Evolutionary conservation across 1,140 invertebrate species (phyloP).

Genomic region (Sycophaga agraensis): DNA sequence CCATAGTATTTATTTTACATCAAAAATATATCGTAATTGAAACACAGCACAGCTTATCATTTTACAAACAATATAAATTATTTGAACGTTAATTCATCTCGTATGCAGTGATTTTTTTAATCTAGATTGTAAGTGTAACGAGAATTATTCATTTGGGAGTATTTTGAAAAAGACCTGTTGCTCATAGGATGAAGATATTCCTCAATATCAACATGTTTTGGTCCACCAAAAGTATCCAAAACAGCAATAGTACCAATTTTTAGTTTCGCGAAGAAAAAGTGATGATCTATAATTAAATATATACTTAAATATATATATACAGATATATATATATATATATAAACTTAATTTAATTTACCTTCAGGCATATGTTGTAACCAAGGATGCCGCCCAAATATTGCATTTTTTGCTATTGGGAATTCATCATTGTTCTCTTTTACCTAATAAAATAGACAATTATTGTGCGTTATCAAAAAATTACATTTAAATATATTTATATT

Average conservation of each 20-base stretch:
- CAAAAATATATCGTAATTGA: too few species aligned
- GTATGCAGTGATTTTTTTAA: too few species aligned
- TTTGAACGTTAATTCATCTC: too few species aligned
- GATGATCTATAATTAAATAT: conserved; percentile 63
- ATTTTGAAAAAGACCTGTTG: too few species aligned
- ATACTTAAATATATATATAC: conserved; percentile 2
- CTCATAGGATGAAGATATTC: conserved; percentile 66
- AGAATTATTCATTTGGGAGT: too few species aligned
- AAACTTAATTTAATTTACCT: conserved; percentile 46
- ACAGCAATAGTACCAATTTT: conserved; percentile 70
- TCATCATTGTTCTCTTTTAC: conserved; percentile 61
- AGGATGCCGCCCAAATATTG: conserved; percentile 72
- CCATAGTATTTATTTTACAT: too few species aligned
- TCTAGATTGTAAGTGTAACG: too few species aligned
- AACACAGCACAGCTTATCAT: too few species aligned
- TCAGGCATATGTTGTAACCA: conserved; percentile 65
- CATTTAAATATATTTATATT: conserved; percentile 14
- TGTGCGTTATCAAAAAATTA: neutral
- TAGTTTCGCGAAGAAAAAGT: conserved; percentile 75
- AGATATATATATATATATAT: too few species aligned
- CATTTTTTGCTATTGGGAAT: conserved; percentile 63
- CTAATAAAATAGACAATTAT: conserved; percentile 46
- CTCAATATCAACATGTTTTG: conserved; percentile 63
- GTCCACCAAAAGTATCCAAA: conserved; percentile 77
- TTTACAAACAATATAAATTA: too few species aligned